A percentile compares a stretch with the other conserved stretches of the same genome.
phyloP scores from a whole-genome alignment of 2,797 vertebrate species.

The Sebastes cheni region DNA sequence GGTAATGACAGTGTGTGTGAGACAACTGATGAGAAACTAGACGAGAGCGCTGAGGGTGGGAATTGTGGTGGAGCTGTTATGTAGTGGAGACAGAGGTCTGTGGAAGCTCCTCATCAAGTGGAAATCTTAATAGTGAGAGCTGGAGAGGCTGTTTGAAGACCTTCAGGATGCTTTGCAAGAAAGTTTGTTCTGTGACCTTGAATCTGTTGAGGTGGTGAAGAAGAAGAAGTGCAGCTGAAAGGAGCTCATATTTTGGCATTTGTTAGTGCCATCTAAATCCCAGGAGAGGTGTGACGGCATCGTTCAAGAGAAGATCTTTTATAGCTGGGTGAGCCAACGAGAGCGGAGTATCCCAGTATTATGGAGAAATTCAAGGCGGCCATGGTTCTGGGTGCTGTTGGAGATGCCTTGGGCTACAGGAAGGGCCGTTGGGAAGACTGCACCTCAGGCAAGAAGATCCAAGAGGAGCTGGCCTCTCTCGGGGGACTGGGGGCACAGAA shows the following conservation, averaged over 20 bases:
- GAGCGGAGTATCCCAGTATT: background rate
- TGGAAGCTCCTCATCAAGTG: background rate
- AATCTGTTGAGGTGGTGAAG: background rate
- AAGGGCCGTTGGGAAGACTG: slow-evolving; percentile 87
- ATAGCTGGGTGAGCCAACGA: background rate
- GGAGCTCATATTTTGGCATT: background rate
- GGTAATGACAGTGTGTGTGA: slow-evolving; percentile 1
- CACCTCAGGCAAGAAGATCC: slow-evolving; percentile 85
- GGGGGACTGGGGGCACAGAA: slow-evolving; percentile 87
- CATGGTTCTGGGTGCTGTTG: slow-evolving; percentile 89
- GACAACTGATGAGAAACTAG: slow-evolving; percentile 24
- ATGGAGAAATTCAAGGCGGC: slow-evolving; percentile 97
- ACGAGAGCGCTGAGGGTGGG: slow-evolving; percentile 2
- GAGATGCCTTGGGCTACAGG: slow-evolving; percentile 91
- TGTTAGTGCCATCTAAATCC: background rate
- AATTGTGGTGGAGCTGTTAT: background rate
- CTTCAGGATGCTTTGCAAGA: slow-evolving; percentile 8
- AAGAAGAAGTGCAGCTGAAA: background rate
- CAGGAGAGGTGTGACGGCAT: background rate
- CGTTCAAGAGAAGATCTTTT: background rate
- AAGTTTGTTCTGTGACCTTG: background rate
- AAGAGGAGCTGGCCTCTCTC: slow-evolving; percentile 86
- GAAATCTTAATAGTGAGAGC: background rate
- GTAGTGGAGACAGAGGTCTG: background rate
- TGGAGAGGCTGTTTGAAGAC: background rate